phyloP scores from a whole-genome alignment of 2,113 vertebrate species.

The Todiramphus saurophagus region DNA sequence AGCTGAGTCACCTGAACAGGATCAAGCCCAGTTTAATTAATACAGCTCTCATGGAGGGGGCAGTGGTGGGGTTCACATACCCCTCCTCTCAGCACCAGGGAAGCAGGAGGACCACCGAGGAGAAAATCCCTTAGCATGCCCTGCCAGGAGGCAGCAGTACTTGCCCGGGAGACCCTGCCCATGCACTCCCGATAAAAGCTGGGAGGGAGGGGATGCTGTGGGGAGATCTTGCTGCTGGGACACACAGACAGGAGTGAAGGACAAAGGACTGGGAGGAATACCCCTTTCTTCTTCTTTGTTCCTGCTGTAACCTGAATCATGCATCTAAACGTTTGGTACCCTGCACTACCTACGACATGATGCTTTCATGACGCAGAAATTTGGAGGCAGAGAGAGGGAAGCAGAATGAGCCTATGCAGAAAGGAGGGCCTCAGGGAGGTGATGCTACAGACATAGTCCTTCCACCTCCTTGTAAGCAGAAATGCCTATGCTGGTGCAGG shows the following conservation, averaged over 20 bases:
- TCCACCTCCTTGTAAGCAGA: background rate
- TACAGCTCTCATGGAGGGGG: background rate
- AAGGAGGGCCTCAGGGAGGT: background rate
- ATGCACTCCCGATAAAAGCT: background rate
- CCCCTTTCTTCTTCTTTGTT: background rate
- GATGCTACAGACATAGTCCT: background rate
- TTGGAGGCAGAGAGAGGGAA: background rate
- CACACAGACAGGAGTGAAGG: background rate
- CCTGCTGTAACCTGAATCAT: background rate
- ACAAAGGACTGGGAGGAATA: background rate
- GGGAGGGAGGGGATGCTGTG: background rate
- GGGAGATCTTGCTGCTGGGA: background rate
- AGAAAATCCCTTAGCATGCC: background rate
- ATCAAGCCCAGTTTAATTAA: background rate
- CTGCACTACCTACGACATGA: background rate
- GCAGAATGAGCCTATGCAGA: accelerated
- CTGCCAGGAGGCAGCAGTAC: background rate
- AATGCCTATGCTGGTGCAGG: background rate
- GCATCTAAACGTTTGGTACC: background rate
- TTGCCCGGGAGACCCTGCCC: background rate
- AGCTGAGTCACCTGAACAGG: background rate
- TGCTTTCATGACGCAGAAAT: background rate
- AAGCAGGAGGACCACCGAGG: background rate
- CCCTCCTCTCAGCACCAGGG: background rate
- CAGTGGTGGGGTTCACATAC: background rate